Base-by-base conservation (phyloP, 2,113 vertebrate species). In the Hydrolagus affinis region DNA sequence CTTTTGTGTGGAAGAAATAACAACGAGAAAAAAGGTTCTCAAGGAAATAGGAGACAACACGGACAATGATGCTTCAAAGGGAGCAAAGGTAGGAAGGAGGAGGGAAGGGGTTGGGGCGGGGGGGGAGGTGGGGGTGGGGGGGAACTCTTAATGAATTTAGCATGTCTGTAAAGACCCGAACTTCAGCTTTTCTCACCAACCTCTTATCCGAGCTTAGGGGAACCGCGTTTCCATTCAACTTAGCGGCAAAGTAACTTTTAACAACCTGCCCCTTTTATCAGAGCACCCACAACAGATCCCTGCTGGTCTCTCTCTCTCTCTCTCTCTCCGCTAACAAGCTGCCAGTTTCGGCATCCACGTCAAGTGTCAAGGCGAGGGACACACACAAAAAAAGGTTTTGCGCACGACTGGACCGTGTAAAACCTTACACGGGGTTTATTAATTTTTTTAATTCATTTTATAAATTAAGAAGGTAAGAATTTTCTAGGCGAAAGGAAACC, bases 61-160 rank as follows among this genome's bases (percentile, higher is more conserved):
- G 66, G 77, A 87, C 92, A 94, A 95, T 91, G 91, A 92, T 92
- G 91, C 94, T 95, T 95, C 90, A 95, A 88, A 91, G n/a, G 88
- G 91, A 92, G 85, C 90, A 87, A 90, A 92, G 90, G 90, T 89
- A 89, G 89, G 87, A 92, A 91, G 90, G 78, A 91, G 88, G 87
- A 93, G 88, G 88, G 89, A n/a, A n/a, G n/a, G n/a, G n/a, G n/a
- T n/a, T n/a, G n/a, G n/a, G n/a, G n/a, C n/a, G n/a, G n/a, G n/a
- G n/a, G n/a, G n/a, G n/a, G n/a, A n/a, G n/a, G n/a, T n/a, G n/a
- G n/a, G n/a, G n/a, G n/a, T n/a, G n/a, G n/a, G n/a, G 85, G 85
- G 77, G 89, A 89, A 91, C 90, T 90, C 91, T 93, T 90, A 91
- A 93, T 94, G 91, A 94, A 94, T 94, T 92, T 91, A 90, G 91